Conservation (phyloP, 2,113 vertebrate species). For the Chunga burmeisteri region DNA sequence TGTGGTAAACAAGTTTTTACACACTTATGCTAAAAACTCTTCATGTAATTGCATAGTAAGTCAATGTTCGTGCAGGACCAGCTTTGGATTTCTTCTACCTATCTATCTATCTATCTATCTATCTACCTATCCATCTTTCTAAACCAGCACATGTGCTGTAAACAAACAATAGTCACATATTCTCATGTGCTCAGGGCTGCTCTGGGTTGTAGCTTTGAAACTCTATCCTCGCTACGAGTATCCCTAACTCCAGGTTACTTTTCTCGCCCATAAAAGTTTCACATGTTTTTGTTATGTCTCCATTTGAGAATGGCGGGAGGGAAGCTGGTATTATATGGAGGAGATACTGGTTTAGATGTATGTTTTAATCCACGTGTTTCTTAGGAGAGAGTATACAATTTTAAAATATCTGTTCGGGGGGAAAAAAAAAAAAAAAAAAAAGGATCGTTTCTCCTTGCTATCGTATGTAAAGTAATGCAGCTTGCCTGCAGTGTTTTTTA, state of each 20-base stretch:
- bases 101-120: neutral
- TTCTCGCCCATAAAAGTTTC: slow-evolving; percentile 61
- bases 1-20: slow-evolving; percentile 10
- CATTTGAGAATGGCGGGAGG: slow-evolving; percentile 34
- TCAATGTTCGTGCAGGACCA: neutral
- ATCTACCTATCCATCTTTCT: neutral
- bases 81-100: neutral
- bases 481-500: neutral
- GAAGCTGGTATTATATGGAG: neutral
- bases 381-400: neutral
- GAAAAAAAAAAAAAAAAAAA: neutral
- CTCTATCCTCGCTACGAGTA: slow-evolving; percentile 32
- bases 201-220: slow-evolving; percentile 56
- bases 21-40: neutral
- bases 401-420: neutral
- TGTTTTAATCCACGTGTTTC: neutral
- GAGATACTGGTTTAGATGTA: neutral
- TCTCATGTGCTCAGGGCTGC: slow-evolving; percentile 2
- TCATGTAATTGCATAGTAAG: neutral
- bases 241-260: slow-evolving; percentile 54
- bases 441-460: neutral
- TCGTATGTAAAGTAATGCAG: neutral
- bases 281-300: slow-evolving; percentile 63
- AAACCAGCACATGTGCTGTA: slow-evolving; percentile 4
- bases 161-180: slow-evolving; percentile 32